A percentile compares a stretch with the other conserved stretches of the same genome.
These are phyloP conservation scores for Lemur catta DNA, from an alignment of 2,797 vertebrate genomes.

Conservation along the genomic window DNA sequence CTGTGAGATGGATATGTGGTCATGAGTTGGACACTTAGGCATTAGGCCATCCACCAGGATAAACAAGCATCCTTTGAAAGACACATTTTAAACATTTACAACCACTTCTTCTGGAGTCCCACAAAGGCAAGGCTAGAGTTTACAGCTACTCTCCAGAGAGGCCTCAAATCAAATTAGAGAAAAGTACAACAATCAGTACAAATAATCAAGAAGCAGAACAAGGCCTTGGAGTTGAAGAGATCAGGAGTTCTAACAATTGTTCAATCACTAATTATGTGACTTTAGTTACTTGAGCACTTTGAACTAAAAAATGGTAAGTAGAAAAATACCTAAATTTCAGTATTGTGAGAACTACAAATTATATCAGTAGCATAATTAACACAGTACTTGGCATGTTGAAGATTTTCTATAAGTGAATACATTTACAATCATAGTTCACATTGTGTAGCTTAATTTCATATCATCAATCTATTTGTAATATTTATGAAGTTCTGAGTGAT, in stretches of 20 bases:
- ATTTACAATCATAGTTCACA: neutral
- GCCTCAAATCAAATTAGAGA: neutral
- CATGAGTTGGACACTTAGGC: neutral
- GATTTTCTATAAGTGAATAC: neutral
- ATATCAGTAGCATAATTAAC: neutral
- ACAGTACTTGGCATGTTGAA: neutral
- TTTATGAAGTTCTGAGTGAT: neutral
- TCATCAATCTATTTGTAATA: neutral
- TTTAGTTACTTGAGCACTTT: neutral
- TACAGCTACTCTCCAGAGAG: neutral
- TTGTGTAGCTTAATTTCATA: neutral
- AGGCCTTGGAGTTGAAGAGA: neutral
- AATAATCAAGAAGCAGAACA: neutral
- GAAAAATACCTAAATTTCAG: neutral
- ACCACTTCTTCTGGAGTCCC: fast-evolving
- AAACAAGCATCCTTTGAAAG: neutral
- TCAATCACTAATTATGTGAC: neutral
- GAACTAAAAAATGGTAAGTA: neutral
- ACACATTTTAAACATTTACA: too few species aligned
- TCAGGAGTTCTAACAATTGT: neutral
- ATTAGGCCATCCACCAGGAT: neutral
- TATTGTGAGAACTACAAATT: neutral
- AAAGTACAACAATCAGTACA: neutral
- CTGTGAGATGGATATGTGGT: neutral
- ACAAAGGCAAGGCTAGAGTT: neutral